Evolutionary conservation across 1,140 invertebrate genomes (phyloP).

Genomic region (Saccostrea echinata): DNA sequence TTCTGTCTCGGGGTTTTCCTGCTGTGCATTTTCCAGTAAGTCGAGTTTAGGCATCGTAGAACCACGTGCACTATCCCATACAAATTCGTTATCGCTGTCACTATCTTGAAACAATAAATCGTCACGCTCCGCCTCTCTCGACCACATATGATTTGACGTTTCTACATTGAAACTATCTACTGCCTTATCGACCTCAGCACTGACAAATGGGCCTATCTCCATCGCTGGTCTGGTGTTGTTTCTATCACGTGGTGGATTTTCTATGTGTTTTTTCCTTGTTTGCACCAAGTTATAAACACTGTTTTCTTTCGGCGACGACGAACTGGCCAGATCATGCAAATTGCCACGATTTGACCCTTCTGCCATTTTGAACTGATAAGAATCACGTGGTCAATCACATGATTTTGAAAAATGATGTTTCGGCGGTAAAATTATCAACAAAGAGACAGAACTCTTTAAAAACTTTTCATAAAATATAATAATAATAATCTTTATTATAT

Average conservation of each 20-base stretch:
- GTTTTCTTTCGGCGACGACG: background rate
- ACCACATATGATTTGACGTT: background rate
- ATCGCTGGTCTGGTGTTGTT: background rate
- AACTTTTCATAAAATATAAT: too few relatives aligned
- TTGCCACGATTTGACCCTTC: conserved; percentile 30
- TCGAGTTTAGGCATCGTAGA: background rate
- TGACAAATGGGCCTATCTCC: conserved; percentile 18
- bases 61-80: background rate
- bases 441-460: too few relatives aligned
- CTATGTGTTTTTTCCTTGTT: background rate
- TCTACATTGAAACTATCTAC: background rate
- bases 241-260: background rate
- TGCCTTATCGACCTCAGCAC: background rate
- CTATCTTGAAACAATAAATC: conserved; percentile 21
- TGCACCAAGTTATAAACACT: background rate
- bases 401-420: conserved; percentile 5
- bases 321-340: background rate
- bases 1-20: background rate
- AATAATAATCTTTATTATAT: too few relatives aligned
- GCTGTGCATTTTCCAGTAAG: background rate
- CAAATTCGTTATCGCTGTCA: background rate
- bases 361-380: conserved; percentile 37
- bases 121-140: conserved; percentile 18
- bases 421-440: background rate
- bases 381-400: conserved; percentile 26